Percentiles rank a stretch among this genome's conserved stretches.
phyloP scores from a whole-genome alignment of 2,888 invertebrate species.

The Metallyticus violacea region DNA sequence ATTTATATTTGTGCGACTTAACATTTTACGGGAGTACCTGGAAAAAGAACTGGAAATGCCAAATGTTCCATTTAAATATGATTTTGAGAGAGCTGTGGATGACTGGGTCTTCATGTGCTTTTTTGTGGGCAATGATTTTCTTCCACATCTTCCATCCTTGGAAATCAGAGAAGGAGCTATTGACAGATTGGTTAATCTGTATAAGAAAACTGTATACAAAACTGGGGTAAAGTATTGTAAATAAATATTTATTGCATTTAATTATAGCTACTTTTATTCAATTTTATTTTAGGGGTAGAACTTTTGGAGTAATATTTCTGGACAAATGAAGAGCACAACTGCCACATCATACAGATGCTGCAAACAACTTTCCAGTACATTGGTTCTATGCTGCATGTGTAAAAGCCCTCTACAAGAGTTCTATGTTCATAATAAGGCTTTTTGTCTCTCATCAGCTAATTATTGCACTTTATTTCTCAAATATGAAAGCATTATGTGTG shows the following conservation, averaged over 20 bases:
- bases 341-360: too few relatives aligned
- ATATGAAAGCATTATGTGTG: too few relatives aligned
- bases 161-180: conserved; percentile 98
- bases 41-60: conserved; percentile 87
- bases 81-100: conserved; percentile 92
- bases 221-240: conserved; percentile 64
- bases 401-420: too few relatives aligned
- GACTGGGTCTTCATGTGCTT: conserved; percentile 99
- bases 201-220: conserved; percentile 91
- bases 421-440: too few relatives aligned
- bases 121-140: conserved; percentile 98
- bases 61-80: conserved; percentile 88
- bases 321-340: too few relatives aligned
- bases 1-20: conserved; percentile 91
- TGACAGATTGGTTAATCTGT: conserved; percentile 86
- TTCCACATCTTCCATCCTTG: conserved; percentile 95
- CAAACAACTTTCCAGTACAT: too few relatives aligned
- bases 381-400: too few relatives aligned
- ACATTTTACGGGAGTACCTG: conserved; percentile 90
- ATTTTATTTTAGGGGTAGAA: too few relatives aligned
- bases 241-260: background rate
- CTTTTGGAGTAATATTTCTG: too few relatives aligned
- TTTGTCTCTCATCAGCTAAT: too few relatives aligned
- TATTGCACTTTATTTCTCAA: too few relatives aligned
- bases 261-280: background rate